Conservation (phyloP, 1,140 invertebrate genomes). For the Lutraria rhynchaena region DNA sequence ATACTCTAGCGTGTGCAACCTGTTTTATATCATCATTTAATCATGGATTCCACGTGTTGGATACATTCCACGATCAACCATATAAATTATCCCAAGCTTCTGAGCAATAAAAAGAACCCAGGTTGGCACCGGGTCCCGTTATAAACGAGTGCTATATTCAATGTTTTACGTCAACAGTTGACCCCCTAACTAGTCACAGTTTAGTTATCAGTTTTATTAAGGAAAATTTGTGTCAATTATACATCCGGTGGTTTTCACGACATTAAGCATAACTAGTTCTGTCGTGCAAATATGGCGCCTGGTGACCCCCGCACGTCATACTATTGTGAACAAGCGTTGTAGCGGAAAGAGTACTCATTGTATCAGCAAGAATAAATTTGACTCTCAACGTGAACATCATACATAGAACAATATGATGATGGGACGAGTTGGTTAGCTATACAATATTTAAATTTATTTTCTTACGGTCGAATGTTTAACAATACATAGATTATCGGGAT, state of each 20-base stretch:
- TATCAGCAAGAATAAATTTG: background rate
- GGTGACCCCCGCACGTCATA: background rate
- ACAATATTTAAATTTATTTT: background rate
- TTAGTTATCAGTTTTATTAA: too few relatives aligned
- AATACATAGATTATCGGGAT: conserved; percentile 19
- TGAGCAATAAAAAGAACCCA: too few relatives aligned
- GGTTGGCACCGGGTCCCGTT: too few relatives aligned
- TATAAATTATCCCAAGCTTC: too few relatives aligned
- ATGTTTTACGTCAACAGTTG: too few relatives aligned
- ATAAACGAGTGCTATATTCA: too few relatives aligned
- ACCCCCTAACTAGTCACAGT: too few relatives aligned
- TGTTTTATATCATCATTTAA: too few relatives aligned
- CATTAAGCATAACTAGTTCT: conserved; percentile 24
- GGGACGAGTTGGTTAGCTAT: background rate
- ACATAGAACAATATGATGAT: background rate
- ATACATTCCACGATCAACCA: too few relatives aligned
- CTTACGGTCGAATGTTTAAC: conserved; percentile 19
- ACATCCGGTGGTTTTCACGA: background rate
- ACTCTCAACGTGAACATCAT: conserved; percentile 10
- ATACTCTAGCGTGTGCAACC: too few relatives aligned
- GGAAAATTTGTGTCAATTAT: too few relatives aligned
- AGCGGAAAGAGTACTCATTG: conserved; percentile 1
- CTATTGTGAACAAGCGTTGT: background rate
- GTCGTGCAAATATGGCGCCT: background rate
- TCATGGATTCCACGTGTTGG: too few relatives aligned